A percentile compares a stretch with the other conserved stretches of the same genome.
phyloP scores from a whole-genome alignment of 2,797 vertebrate genomes.

The Pseudochirops corinnae region DNA sequence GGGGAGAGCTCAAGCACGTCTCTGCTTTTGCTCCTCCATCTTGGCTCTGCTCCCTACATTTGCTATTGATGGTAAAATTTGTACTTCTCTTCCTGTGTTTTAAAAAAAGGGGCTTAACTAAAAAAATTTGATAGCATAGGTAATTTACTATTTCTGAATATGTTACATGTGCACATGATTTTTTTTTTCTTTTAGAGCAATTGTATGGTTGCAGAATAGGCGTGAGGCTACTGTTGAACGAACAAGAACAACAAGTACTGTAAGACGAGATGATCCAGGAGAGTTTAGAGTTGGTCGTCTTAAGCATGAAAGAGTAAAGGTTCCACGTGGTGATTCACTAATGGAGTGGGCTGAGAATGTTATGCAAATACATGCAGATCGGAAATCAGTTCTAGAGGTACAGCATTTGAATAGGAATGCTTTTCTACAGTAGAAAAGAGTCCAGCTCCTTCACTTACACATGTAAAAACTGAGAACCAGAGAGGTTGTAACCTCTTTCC shows the following conservation, averaged over 20 bases:
- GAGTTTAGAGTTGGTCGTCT: slow-evolving; percentile 98
- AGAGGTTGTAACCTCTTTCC: background rate
- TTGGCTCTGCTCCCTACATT: background rate
- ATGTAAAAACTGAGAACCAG: background rate
- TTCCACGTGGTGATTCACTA: slow-evolving; percentile 95
- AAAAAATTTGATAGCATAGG: slow-evolving; percentile 19
- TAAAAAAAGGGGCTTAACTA: background rate
- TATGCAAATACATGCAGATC: slow-evolving; percentile 98
- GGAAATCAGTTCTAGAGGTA: slow-evolving; percentile 99
- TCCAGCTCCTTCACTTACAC: slow-evolving; percentile 48
- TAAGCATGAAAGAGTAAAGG: slow-evolving; percentile 98
- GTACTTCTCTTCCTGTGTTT: background rate
- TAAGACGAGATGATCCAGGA: slow-evolving; percentile 94
- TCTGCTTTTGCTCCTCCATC: no score
- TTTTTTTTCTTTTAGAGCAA: slow-evolving; percentile 88
- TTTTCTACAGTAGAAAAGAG: background rate
- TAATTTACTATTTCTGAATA: slow-evolving; percentile 24
- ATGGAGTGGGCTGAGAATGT: slow-evolving; percentile 99
- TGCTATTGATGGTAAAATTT: background rate
- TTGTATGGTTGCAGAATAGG: slow-evolving; percentile 98
- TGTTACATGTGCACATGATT: background rate
- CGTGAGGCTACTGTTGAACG: slow-evolving; percentile 97
- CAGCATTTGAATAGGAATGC: slow-evolving; percentile 28
- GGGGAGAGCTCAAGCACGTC: no score
- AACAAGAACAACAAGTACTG: slow-evolving; percentile 93